These are phyloP conservation scores for Disparrhopalites patrizii DNA, from an alignment of 2,888 invertebrate genomes.

Conservation along the genomic window DNA sequence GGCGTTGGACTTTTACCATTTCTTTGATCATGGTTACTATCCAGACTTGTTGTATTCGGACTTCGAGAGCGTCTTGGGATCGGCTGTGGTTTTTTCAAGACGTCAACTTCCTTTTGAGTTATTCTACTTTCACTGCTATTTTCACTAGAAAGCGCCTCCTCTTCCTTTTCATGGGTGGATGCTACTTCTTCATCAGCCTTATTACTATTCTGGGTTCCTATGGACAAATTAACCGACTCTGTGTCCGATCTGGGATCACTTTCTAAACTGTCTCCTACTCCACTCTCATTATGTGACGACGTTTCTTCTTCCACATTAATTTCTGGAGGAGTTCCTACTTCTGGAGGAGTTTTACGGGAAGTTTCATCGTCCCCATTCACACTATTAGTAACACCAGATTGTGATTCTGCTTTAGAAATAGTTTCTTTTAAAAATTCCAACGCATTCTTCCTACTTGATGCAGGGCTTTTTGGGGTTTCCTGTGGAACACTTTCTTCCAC, in stretches of 20 bases:
- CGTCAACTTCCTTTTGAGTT: not conserved
- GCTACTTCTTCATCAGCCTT: not conserved
- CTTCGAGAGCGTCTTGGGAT: not conserved
- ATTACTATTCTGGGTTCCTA: not conserved
- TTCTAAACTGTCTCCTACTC: conserved; percentile 20
- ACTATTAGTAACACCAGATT: not conserved
- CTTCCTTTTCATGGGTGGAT: not conserved
- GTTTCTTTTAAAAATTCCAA: conserved; percentile 14
- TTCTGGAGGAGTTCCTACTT: too few relatives aligned
- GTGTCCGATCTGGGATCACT: conserved; percentile 11
- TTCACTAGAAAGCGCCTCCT: too few relatives aligned
- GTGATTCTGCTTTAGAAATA: not conserved
- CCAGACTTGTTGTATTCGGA: too few relatives aligned
- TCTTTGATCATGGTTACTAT: too few relatives aligned
- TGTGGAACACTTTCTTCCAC: not conserved
- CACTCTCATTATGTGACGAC: conserved; percentile 15
- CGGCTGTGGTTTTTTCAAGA: not conserved
- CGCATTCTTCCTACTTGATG: conserved; percentile 20
- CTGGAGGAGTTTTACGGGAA: not conserved
- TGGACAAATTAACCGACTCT: not conserved
- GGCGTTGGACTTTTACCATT: too few relatives aligned
- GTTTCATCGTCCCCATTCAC: not conserved
- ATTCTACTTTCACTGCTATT: too few relatives aligned
- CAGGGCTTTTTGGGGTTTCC: not conserved
- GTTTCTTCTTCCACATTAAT: conserved; percentile 5